Conservation (phyloP, 2,888 invertebrate species). For the Parnassius apollo region DNA sequence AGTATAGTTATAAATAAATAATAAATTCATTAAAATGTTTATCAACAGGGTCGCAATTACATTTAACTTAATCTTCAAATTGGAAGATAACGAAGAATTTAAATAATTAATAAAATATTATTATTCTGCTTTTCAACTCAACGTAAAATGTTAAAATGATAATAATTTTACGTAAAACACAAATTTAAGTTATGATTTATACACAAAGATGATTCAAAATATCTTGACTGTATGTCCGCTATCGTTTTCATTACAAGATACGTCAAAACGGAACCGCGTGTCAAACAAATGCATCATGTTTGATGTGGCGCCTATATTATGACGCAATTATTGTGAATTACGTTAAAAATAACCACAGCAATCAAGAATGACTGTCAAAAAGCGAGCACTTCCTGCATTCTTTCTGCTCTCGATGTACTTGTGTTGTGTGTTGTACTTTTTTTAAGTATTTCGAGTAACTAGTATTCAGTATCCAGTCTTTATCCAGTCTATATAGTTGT, state of each 20-base stretch:
- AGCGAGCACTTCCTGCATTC: constrained; percentile 72
- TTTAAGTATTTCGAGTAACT: constrained; percentile 40
- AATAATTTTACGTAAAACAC: no score
- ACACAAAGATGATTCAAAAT: no score
- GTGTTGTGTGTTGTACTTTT: constrained; percentile 40
- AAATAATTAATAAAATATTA: no score
- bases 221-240: no score
- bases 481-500: constrained; percentile 39
- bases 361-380: constrained; percentile 54
- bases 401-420: constrained; percentile 54
- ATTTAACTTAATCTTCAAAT: no score
- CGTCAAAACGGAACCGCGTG: constrained; percentile 3
- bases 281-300: constrained; percentile 3
- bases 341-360: constrained; percentile 15
- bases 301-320: constrained; percentile 19
- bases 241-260: not conserved
- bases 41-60: no score
- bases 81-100: no score
- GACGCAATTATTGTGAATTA: constrained; percentile 11
- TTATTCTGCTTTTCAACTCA: no score
- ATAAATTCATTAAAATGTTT: no score
- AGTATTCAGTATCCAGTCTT: constrained; percentile 44
- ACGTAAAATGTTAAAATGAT: no score
- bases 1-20: no score
- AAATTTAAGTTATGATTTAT: no score